A percentile compares a stretch with the other conserved stretches of the same genome.
Conservation (phyloP, 2,888 invertebrate species). For the Chloroclystis v-ata region DNA sequence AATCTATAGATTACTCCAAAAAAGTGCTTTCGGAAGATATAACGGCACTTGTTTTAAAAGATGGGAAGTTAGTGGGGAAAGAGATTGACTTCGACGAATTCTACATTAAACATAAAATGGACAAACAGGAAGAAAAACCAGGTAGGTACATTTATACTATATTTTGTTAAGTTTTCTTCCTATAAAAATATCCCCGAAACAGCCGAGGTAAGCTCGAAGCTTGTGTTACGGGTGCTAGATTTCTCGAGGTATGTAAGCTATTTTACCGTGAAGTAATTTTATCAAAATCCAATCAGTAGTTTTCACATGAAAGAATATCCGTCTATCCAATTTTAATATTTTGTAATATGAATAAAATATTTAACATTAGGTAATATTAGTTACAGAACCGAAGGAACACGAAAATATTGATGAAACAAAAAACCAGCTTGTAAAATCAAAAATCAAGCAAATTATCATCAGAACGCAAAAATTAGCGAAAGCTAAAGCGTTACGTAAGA, state of each 20-base stretch:
- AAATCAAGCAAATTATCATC: conserved; percentile 16
- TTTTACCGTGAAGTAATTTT: too few relatives aligned
- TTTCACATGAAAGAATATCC: too few relatives aligned
- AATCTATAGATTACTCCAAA: conserved; percentile 22
- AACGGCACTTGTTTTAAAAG: conserved; percentile 4
- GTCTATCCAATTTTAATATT: too few relatives aligned
- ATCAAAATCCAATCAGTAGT: too few relatives aligned
- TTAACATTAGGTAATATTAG: too few relatives aligned
- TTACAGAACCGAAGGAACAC: conserved; percentile 7
- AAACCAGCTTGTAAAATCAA: conserved; percentile 6
- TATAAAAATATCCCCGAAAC: too few relatives aligned
- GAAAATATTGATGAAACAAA: conserved; percentile 13
- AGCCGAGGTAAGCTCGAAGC: too few relatives aligned
- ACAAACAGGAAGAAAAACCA: conserved; percentile 6
- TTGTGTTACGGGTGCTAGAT: too few relatives aligned
- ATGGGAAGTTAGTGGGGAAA: neutral
- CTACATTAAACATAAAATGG: conserved; percentile 22
- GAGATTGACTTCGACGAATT: conserved; percentile 22
- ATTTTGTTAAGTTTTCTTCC: too few relatives aligned
- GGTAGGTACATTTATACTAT: neutral
- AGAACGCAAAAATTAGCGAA: conserved; percentile 7
- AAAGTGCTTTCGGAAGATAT: conserved; percentile 27
- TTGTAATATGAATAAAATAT: too few relatives aligned
- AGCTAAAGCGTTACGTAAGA: neutral
- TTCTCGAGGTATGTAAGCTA: too few relatives aligned